Conservation (phyloP, 1,140 invertebrate genomes). For the Bombus ignitus region DNA sequence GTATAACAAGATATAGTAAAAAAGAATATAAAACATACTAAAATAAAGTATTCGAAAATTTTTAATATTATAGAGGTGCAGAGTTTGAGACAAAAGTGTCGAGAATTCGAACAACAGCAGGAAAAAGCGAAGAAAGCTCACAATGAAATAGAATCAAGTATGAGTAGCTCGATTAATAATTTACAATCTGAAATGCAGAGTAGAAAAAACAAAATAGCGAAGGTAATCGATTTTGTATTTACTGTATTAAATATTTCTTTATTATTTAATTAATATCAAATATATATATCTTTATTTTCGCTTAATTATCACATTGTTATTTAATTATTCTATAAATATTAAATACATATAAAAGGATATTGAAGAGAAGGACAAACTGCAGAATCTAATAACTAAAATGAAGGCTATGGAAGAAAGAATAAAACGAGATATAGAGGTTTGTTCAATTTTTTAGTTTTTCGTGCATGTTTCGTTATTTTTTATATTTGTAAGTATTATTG, state of each 20-base stretch:
- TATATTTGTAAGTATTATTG: not conserved
- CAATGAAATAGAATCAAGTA: conserved; percentile 83
- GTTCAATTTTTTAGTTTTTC: not conserved
- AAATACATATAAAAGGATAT: conserved; percentile 54
- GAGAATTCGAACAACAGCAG: conserved; percentile 84
- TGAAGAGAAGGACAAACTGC: conserved; percentile 61
- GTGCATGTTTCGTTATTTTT: not conserved
- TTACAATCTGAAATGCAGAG: conserved; percentile 68
- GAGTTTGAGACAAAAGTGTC: conserved; percentile 83
- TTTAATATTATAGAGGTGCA: conserved; percentile 82
- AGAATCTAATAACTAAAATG: conserved; percentile 67
- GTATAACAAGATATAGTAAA: not conserved
- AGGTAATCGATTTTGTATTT: conserved; percentile 71
- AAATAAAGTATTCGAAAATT: not conserved
- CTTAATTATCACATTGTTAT: no score
- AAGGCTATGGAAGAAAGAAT: conserved; percentile 71
- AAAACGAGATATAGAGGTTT: conserved; percentile 70
- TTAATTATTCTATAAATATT: conserved; percentile 11
- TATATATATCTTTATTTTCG: no score
- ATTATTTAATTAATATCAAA: not conserved
- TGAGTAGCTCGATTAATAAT: conserved; percentile 84
- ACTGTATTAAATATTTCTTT: not conserved
- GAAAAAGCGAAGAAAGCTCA: conserved; percentile 85
- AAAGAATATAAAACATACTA: not conserved
- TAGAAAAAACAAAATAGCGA: conserved; percentile 80